Conservation (phyloP, 2,888 invertebrate genomes). For the Acleris literana region DNA sequence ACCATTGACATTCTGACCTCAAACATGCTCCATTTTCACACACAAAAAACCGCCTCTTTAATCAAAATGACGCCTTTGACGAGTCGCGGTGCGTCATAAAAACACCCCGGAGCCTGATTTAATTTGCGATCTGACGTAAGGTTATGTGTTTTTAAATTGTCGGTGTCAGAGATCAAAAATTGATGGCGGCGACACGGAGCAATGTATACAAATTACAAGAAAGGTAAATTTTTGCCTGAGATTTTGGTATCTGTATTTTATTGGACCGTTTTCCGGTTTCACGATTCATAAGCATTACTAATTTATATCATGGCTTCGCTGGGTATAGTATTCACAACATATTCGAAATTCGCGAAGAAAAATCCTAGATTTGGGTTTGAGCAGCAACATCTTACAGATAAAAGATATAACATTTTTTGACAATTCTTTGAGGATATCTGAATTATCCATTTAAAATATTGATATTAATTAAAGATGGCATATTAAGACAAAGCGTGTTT, state of each 20-base stretch:
- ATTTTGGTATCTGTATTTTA: not conserved
- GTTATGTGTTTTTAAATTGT: constrained; percentile 36
- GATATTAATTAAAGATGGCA: too few relatives aligned
- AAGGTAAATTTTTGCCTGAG: not conserved
- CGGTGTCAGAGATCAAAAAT: constrained; percentile 32
- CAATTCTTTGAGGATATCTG: too few relatives aligned
- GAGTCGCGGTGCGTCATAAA: constrained; percentile 21
- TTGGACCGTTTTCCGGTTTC: not conserved
- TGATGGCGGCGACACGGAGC: constrained; percentile 15
- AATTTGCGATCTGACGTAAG: constrained; percentile 27
- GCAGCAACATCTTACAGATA: too few relatives aligned
- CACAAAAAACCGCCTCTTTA: constrained; percentile 24
- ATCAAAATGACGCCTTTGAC: constrained; percentile 22
- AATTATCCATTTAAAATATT: too few relatives aligned
- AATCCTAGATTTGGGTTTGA: too few relatives aligned
- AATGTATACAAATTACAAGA: constrained; percentile 1
- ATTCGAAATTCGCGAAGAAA: too few relatives aligned
- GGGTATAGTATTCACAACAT: too few relatives aligned
- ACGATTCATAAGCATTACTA: too few relatives aligned
- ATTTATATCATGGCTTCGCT: too few relatives aligned
- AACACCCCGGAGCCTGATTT: constrained; percentile 27
- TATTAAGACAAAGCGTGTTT: too few relatives aligned
- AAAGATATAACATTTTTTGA: too few relatives aligned
- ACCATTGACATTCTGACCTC: not conserved
- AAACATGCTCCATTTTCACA: constrained; percentile 3